These are phyloP conservation scores for Neopelma chrysocephalum DNA, from an alignment of 2,797 vertebrate genomes.

Conservation along the genomic window DNA sequence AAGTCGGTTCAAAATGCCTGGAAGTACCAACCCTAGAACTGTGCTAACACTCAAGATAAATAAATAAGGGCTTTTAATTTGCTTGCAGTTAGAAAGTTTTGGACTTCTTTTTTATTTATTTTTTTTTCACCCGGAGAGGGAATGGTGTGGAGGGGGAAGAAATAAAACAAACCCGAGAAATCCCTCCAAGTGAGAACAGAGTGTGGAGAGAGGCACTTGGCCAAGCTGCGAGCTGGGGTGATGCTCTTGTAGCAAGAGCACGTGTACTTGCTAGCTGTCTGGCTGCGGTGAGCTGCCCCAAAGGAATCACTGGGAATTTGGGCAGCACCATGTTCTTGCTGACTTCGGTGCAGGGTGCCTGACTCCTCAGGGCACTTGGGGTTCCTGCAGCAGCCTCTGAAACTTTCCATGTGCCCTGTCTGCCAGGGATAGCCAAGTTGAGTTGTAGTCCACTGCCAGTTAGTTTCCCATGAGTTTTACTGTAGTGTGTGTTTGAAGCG, in stretches of 20 bases:
- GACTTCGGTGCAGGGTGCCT: neutral
- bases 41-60: neutral
- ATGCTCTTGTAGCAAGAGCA: neutral
- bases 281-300: neutral
- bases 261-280: neutral
- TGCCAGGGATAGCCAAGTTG: neutral
- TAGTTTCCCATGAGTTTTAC: neutral
- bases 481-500: neutral
- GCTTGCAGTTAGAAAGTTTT: neutral
- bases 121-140: fast-evolving
- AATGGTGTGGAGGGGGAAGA: neutral
- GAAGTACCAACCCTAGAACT: neutral
- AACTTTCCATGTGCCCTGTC: neutral
- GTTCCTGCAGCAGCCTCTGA: neutral
- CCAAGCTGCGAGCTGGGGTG: neutral
- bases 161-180: neutral
- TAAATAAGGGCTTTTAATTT: conserved; percentile 5
- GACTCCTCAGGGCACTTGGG: neutral
- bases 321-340: fast-evolving
- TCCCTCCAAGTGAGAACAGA: neutral
- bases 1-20: conserved; percentile 11
- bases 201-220: neutral
- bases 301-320: neutral
- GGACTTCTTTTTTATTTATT: neutral
- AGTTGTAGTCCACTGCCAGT: neutral